phyloP scores from a whole-genome alignment of 2,113 vertebrate genomes.

The Xiphias gladius region DNA sequence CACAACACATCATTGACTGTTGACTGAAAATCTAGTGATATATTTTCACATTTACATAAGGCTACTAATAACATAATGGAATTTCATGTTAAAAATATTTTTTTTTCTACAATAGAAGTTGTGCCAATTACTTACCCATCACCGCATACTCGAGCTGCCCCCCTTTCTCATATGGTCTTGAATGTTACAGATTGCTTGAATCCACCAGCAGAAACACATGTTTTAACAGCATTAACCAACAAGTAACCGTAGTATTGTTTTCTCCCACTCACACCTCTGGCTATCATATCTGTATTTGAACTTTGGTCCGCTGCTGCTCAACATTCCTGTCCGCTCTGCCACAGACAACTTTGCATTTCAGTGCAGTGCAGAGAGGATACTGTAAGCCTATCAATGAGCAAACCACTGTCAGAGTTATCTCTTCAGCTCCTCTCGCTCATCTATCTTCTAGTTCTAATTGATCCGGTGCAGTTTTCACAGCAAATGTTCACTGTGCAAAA shows the following conservation, averaged over 20 bases:
- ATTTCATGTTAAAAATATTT: conserved; percentile 15
- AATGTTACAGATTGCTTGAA: conserved; percentile 6
- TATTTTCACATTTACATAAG: conserved; percentile 45
- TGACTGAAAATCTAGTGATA: conserved; percentile 27
- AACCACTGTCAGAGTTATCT: conserved; percentile 13
- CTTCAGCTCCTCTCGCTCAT: not conserved
- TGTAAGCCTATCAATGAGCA: conserved; percentile 40
- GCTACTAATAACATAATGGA: conserved; percentile 1
- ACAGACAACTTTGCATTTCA: conserved; percentile 55
- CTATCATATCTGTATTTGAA: conserved; percentile 49
- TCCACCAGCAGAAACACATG: conserved; percentile 12
- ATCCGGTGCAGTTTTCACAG: not conserved
- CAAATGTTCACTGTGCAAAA: not conserved
- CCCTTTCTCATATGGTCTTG: not conserved
- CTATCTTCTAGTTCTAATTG: not conserved
- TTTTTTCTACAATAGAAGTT: not conserved
- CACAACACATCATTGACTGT: conserved; percentile 24
- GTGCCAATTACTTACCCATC: conserved; percentile 2
- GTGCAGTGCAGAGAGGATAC: conserved; percentile 32
- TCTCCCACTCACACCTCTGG: conserved; percentile 51
- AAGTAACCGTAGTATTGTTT: conserved; percentile 10
- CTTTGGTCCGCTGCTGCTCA: conserved; percentile 48
- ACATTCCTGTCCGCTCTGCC: conserved; percentile 56
- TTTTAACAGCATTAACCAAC: conserved; percentile 38
- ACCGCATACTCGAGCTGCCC: not conserved